Percentiles rank a stretch among this genome's conserved stretches.
These are phyloP conservation scores for Indicator maculatus DNA, from an alignment of 2,113 vertebrate genomes.

Conservation along the genomic window DNA sequence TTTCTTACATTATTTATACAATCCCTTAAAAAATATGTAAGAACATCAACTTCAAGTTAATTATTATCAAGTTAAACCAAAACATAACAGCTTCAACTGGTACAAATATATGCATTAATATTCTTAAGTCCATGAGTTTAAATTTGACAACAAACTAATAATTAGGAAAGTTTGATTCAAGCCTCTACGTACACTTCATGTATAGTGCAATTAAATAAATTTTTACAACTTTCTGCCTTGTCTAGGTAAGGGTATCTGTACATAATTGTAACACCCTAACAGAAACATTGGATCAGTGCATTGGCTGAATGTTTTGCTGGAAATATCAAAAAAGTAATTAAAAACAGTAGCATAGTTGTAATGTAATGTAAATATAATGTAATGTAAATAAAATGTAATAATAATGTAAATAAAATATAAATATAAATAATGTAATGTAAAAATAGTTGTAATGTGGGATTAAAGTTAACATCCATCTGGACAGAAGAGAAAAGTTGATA, in stretches of 20 bases:
- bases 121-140: background rate
- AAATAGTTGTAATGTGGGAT: background rate
- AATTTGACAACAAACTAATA: background rate
- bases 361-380: too few relatives aligned
- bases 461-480: background rate
- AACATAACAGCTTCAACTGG: background rate
- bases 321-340: background rate
- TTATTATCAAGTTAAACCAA: background rate
- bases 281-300: background rate
- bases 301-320: background rate
- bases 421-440: too few relatives aligned
- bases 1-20: background rate
- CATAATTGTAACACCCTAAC: background rate
- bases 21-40: background rate
- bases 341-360: background rate
- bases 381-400: too few relatives aligned
- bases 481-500: background rate
- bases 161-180: background rate
- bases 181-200: background rate
- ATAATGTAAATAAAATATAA: too few relatives aligned
- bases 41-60: background rate
- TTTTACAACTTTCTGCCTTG: background rate
- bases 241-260: background rate
- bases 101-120: background rate
- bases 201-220: background rate